Evolutionary conservation across 2,113 vertebrate genomes (phyloP), one percentile per base, ranked within the genome.

Genomic region (Aegithalos caudatus): DNA sequence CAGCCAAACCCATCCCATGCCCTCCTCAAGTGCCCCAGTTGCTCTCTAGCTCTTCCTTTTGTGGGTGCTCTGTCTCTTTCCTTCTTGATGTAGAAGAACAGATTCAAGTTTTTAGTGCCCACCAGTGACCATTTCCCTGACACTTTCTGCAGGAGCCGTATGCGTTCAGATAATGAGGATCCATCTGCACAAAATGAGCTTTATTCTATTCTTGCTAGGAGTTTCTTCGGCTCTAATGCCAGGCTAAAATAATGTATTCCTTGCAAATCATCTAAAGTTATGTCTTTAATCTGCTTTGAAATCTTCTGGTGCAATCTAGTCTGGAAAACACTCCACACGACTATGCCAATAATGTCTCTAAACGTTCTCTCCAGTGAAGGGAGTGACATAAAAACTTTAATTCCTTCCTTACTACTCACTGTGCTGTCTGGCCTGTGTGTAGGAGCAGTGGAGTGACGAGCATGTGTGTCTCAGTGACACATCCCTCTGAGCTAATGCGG

Each of bases 361-460:
- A 94, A 65, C 0, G 0, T 44, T 86, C 69, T 82, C 45, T 72
- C 38, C 58, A 82, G 84, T 50, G 81, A 95, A 95, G 95, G 70
- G 78, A 79, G 62, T 66, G 86, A 82, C 42, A 81, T 84, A 72
- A 90, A 86, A 81, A 48, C 23, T 7, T 11, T 85, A 95, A 94
- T 97, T 96, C 89, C 71, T 96, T 95, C 54, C 84, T 80, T 69
- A 50, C 78, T 91, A 73, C 73, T 96, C 93, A 95, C 74, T 61
- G 37, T 76, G 58, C 81, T 28, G 86, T 14, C 62, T 83, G 90
- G 40, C 73, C 73, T 12, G 37, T 33, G 74, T 9, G 25, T 23
- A 51, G 40, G 64, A 76, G 9, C 15, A 27, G 87, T 20, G 1
- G 61, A 87, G 81, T 25, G 78, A 77, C 6, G 89, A n/a, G 57